Percentiles rank a stretch among this genome's conserved stretches.
phyloP scores from a whole-genome alignment of 2,888 invertebrate species.

The Nomada lathburiana region DNA sequence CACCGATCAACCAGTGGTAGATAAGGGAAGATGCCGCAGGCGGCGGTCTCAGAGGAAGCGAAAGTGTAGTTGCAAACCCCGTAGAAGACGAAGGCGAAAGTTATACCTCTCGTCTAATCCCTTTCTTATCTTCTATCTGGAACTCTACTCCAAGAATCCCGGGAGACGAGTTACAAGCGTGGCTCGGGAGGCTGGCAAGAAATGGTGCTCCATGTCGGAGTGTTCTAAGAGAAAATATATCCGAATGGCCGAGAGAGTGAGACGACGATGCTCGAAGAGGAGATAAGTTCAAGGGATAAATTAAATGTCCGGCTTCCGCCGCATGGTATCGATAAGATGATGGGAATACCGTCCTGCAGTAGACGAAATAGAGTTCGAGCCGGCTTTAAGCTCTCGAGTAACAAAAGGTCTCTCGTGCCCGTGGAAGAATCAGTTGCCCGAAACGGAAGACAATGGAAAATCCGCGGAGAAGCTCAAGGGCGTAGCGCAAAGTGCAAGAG shows the following conservation, averaged over 20 bases:
- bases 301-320: background rate
- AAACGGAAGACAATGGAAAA: background rate
- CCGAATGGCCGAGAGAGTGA: constrained; percentile 50
- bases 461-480: too few relatives aligned
- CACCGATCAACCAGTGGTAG: background rate
- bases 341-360: too few relatives aligned
- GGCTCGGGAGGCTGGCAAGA: constrained; percentile 74
- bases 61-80: constrained; percentile 38
- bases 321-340: background rate
- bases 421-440: too few relatives aligned
- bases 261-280: background rate
- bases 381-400: background rate
- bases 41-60: background rate
- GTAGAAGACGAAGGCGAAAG: constrained; percentile 25
- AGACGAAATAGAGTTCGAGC: background rate
- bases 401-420: background rate
- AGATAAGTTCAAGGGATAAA: background rate
- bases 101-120: constrained; percentile 70
- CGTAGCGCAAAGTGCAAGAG: background rate
- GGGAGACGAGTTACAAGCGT: constrained; percentile 69
- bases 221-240: constrained; percentile 68
- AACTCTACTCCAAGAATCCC: constrained; percentile 71
- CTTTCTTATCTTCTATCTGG: constrained; percentile 77
- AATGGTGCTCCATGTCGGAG: constrained; percentile 73
- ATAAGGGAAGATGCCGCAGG: background rate